Conservation (phyloP, 2,888 invertebrate species). For the Coelopa pilipes region DNA sequence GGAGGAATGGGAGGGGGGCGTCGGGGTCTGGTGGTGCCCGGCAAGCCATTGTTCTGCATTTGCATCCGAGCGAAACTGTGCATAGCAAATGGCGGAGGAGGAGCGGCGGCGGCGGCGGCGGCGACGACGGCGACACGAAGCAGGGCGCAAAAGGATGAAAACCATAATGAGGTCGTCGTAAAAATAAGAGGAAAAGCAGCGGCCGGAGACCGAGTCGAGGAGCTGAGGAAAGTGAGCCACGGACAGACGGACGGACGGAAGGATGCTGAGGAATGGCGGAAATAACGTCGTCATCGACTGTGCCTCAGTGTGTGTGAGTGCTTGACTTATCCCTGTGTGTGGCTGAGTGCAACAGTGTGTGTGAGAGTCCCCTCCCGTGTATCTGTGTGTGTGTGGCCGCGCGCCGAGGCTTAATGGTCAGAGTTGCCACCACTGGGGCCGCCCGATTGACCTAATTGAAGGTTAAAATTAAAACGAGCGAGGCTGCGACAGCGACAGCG, state of each 20-base stretch:
- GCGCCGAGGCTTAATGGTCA: background rate
- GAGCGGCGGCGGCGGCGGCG: background rate
- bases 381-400: background rate
- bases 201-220: too few relatives aligned
- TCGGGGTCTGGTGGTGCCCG: conserved; percentile 26
- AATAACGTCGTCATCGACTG: too few relatives aligned
- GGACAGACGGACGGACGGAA: too few relatives aligned
- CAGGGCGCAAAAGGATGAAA: background rate
- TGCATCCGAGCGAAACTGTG: conserved; percentile 6
- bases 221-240: too few relatives aligned
- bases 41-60: conserved; percentile 26
- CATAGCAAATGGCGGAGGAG: conserved; percentile 3
- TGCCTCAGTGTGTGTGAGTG: too few relatives aligned
- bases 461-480: conserved; percentile 4
- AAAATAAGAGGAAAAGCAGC: background rate
- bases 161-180: background rate
- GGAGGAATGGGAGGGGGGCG: conserved; percentile 42
- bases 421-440: background rate
- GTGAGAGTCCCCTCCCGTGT: background rate
- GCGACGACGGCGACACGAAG: background rate
- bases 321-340: too few relatives aligned
- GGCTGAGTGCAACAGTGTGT: background rate
- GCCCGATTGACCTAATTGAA: conserved; percentile 20
- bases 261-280: too few relatives aligned
- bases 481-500: too few relatives aligned